Conservation (phyloP, 2,888 invertebrate genomes). For the Mesopsocus fuscifrons region DNA sequence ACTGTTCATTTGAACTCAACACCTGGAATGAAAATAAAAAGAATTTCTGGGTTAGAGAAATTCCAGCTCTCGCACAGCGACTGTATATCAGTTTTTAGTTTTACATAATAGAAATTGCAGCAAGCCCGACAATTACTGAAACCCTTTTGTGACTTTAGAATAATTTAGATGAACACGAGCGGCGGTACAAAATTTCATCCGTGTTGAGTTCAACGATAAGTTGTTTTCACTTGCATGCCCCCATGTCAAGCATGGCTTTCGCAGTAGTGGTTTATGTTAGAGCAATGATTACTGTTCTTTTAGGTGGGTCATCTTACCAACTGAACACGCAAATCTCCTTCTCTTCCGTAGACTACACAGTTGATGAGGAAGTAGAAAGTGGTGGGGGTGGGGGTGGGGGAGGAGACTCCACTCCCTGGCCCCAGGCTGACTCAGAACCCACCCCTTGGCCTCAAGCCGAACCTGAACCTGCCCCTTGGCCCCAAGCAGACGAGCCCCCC, state of each 20-base stretch:
- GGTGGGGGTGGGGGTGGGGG: slow-evolving; percentile 29
- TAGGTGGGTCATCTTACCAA: slow-evolving; percentile 15
- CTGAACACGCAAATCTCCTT: slow-evolving; percentile 74
- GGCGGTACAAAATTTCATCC: no score
- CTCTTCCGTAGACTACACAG: slow-evolving; percentile 83
- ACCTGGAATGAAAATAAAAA: no score
- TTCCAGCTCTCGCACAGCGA: no score
- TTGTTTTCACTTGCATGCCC: no score
- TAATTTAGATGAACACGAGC: no score
- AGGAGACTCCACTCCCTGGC: slow-evolving; percentile 26
- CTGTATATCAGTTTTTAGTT: no score
- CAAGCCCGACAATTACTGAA: no score
- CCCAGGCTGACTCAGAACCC: slow-evolving; percentile 19
- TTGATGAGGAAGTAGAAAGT: slow-evolving; percentile 60
- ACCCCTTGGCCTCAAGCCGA: slow-evolving; percentile 18
- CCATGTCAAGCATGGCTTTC: slow-evolving; percentile 5
- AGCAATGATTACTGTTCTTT: slow-evolving; percentile 5
- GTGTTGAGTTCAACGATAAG: no score
- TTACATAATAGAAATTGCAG: no score
- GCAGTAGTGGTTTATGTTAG: slow-evolving; percentile 9
- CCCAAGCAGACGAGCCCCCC: not conserved
- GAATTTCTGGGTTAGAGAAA: no score
- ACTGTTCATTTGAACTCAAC: no score
- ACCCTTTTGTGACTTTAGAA: no score
- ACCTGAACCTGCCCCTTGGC: not conserved